phyloP scores from a whole-genome alignment of 1,140 invertebrate species.

The Drosophila leontia region DNA sequence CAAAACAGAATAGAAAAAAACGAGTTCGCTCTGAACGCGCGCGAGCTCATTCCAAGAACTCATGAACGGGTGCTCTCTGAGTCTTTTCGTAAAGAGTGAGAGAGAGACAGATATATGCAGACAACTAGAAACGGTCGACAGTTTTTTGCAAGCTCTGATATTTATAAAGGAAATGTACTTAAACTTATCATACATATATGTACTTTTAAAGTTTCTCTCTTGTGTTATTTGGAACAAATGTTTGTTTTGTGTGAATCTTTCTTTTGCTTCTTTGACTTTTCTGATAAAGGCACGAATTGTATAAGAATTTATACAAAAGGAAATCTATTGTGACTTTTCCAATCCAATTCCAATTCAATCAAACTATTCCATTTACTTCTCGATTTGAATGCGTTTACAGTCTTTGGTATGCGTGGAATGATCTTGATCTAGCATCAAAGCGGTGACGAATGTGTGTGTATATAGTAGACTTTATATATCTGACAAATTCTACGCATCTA shows the following conservation, averaged over 20 bases:
- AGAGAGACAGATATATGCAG: too few species aligned
- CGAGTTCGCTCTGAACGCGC: too few species aligned
- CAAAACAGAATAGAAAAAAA: too few species aligned
- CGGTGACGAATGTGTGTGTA: slow-evolving; percentile 42
- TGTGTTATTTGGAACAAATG: slow-evolving; percentile 26
- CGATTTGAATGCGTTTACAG: slow-evolving; percentile 45
- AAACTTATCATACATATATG: slow-evolving; percentile 30
- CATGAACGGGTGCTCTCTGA: too few species aligned
- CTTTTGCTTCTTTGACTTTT: slow-evolving; percentile 38
- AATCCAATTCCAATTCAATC: slow-evolving; percentile 37
- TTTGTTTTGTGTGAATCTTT: slow-evolving; percentile 16
- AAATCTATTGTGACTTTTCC: slow-evolving; percentile 51
- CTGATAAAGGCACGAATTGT: slow-evolving; percentile 62
- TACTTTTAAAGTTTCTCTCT: slow-evolving; percentile 17
- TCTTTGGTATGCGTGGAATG: slow-evolving; percentile 64
- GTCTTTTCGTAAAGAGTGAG: too few species aligned
- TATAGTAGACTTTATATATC: slow-evolving; percentile 25
- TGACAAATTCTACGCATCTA: slow-evolving; percentile 51
- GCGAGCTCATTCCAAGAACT: too few species aligned
- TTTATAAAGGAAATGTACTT: slow-evolving; percentile 39
- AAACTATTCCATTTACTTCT: slow-evolving; percentile 28
- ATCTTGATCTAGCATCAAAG: slow-evolving; percentile 45
- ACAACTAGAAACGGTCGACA: too few species aligned
- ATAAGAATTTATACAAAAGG: slow-evolving; percentile 54
- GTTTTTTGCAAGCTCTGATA: too few species aligned